phyloP scores from a whole-genome alignment of 2,113 vertebrate species.

The Actenoides hombroni region DNA sequence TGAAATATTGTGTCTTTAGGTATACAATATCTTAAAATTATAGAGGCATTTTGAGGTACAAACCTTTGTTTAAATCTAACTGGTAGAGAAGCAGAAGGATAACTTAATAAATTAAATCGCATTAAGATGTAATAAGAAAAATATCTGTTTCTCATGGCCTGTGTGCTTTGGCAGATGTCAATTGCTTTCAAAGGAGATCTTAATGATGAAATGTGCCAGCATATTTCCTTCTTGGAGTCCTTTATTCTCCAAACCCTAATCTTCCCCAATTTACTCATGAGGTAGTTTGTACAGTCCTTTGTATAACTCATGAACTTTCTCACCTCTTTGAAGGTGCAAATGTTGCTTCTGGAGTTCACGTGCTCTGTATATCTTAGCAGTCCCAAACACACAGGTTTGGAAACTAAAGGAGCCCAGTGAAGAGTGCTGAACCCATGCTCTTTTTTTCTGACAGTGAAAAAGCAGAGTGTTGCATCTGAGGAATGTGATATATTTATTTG shows the following conservation, averaged over 20 bases:
- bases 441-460: not conserved
- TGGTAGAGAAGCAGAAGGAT: not conserved
- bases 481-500: not conserved
- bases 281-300: not conserved
- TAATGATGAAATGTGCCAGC: not conserved
- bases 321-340: not conserved
- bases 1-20: accelerated
- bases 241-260: not conserved
- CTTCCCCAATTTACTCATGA: not conserved
- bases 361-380: not conserved
- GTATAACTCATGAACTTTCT: not conserved
- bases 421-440: not conserved
- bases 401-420: not conserved
- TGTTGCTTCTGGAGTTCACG: not conserved
- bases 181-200: not conserved
- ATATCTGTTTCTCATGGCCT: not conserved
- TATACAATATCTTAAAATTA: not conserved
- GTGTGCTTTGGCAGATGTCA: not conserved
- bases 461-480: not conserved
- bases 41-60: not conserved
- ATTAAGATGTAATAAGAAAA: not conserved
- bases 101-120: not conserved
- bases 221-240: not conserved
- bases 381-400: not conserved
- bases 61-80: not conserved